These are phyloP conservation scores for Noctua pronuba DNA, from an alignment of 2,888 invertebrate species.

Conservation along the genomic window DNA sequence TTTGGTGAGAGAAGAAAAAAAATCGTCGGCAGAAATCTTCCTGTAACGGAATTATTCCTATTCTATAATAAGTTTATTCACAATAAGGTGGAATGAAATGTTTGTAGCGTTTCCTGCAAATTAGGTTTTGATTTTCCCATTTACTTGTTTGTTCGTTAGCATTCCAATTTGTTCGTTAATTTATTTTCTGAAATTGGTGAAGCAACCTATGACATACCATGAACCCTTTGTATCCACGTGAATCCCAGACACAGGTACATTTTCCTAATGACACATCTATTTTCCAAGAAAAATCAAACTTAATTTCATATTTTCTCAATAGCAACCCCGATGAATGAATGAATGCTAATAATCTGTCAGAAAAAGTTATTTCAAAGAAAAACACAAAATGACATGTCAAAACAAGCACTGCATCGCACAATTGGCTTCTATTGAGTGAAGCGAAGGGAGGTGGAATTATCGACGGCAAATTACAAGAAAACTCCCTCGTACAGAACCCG, in stretches of 20 bases:
- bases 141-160: constrained; percentile 53
- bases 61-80: constrained; percentile 88
- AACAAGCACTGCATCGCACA: constrained; percentile 79
- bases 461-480: constrained; percentile 82
- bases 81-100: constrained; percentile 81
- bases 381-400: constrained; percentile 79
- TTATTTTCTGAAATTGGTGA: constrained; percentile 25
- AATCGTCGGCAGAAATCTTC: constrained; percentile 75
- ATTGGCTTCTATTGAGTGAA: constrained; percentile 82
- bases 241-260: background rate
- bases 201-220: background rate
- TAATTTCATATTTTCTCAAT: constrained; percentile 43
- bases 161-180: constrained; percentile 40
- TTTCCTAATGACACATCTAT: background rate
- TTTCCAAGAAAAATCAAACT: constrained; percentile 12
- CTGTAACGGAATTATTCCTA: constrained; percentile 86
- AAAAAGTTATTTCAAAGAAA: constrained; percentile 70
- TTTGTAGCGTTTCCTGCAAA: constrained; percentile 67
- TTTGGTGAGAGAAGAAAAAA: constrained; percentile 64
- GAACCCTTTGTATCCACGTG: background rate
- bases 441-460: constrained; percentile 78
- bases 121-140: constrained; percentile 61
- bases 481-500: constrained; percentile 70
- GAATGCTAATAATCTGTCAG: constrained; percentile 59
- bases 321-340: constrained; percentile 59